phyloP scores from a whole-genome alignment of 2,113 vertebrate genomes.

The Oplegnathus fasciatus region DNA sequence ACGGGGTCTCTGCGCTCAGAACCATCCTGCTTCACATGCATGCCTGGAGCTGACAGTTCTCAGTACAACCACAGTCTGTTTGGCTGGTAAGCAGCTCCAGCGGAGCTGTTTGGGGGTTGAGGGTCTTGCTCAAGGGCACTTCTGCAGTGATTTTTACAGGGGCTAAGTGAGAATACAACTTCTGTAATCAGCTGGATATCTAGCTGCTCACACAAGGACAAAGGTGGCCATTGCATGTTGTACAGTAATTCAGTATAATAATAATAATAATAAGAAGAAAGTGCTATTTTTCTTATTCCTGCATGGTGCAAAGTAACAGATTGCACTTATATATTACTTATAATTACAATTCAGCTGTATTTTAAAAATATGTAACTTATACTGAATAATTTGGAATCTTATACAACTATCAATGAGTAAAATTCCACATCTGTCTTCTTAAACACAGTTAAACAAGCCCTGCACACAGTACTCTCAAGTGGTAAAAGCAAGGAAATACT shows the following conservation, averaged over 20 bases:
- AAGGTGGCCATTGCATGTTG: background rate
- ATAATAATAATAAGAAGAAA: no score
- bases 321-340: background rate
- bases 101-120: background rate
- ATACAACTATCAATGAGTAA: background rate
- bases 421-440: no score
- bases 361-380: background rate
- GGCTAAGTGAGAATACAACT: background rate
- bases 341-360: background rate
- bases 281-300: background rate
- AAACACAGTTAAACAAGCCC: background rate
- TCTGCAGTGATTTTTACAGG: background rate
- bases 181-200: background rate
- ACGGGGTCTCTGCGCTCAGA: background rate
- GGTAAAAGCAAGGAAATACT: background rate
- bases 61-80: background rate
- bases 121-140: constrained; percentile 13
- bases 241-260: background rate
- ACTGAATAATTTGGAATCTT: background rate
- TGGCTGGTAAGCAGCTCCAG: background rate
- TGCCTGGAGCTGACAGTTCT: background rate
- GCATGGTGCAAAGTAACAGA: background rate
- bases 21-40: background rate
- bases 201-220: background rate
- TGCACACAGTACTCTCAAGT: no score